Base-by-base conservation (phyloP, 2,113 vertebrate genomes). In the Puffinus mauretanicus region DNA sequence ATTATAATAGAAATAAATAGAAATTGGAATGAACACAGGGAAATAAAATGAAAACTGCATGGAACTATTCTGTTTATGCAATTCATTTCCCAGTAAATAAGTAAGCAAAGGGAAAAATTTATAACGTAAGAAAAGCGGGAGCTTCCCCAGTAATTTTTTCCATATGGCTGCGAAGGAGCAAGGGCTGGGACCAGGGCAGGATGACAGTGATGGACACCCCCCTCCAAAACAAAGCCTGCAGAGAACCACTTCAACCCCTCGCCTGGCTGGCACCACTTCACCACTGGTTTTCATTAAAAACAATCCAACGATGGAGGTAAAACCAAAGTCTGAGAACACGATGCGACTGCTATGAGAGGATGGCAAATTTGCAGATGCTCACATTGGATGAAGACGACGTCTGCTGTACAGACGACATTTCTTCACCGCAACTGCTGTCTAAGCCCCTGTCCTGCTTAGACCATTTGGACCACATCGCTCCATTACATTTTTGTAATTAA, bases 401-500 rank as follows among this genome's bases (percentile, higher is more conserved):
- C 26, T 60, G 75, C 61, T 10, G 7, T 29, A 47, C 10, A 21
- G 76, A 46, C 1, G 1, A 7, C 40, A 19, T 57, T 70, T 46
- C 62, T 80, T 49, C 38, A 25, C 27, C 1, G 1, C 80, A 62
- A 36, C n/a, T 52, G 72, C 82, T 77, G 69, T 15, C 71, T 52
- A 71, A 71, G 69, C 38, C 52, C 81, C 27, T 8, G 29, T 52
- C 69, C 61, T 58, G 65, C 60, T 86, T 36, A 65, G 90, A 83
- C 93, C 24, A 8, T 60, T 26, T 77, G 87, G 89, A 82, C 86
- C 90, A 78, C 78, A 40, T 46, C 26, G 82, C 44, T 86, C 90
- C 82, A 14, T 85, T 81, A 83, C 73, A 72, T 86, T 88, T 97
- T 82, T 93, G 97, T 98, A 98, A 98, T 98, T 98, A 98, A 98